Evolutionary conservation across 2,797 vertebrate species (phyloP), one percentile per base, ranked within the genome.

Genomic region (Eulemur coronatus): DNA sequence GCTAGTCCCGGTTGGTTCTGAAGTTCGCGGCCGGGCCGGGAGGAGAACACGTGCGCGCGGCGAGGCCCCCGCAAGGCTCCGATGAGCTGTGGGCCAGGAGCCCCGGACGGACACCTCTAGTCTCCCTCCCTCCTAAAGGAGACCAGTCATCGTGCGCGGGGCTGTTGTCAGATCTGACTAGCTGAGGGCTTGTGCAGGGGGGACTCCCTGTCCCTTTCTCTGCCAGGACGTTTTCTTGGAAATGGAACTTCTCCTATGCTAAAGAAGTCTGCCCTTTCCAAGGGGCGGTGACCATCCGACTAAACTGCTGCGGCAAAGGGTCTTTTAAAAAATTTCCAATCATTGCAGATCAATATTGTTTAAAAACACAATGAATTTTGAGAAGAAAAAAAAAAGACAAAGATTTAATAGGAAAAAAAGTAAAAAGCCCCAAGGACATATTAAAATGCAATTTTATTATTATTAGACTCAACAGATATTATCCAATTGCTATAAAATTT

Each of bases 1-100:
- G 96, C 91, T 94, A 55, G 67, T 96, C 88, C 73, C 92, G 26
- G 84, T 80, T 95, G 1, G 5, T 90, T 94, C 97, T 96, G 93
- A 96, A 95, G 96, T 89, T 85, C 79, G 59, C 46, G 61, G 79
- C 52, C 43, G 48, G 84, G 43, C 11, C 43, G 52, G 50, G 63
- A 69, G 91, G 69, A 52, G 50, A 1, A 9, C 1, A 0, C 17
- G 35, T 50, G 81, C 4, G 1, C 43, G 8, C 43, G 5, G 41
- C 41, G 43, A 43, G 43, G 43, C 43, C 43, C 43, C 43, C 0
- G 78, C 20, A 2, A 0, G 33, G 22, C 38, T 46, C n/a, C 22
- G 33, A 63, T 65, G 63, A 63, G 30, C 59, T 35, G 10, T 1
- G 33, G 78, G 18, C 12, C 61, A 79, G 20, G 48, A 57, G 43